Evolutionary conservation across 2,797 vertebrate genomes (phyloP), one percentile per base, ranked within the genome.

Genomic region (Poeciliopsis presidionis): DNA sequence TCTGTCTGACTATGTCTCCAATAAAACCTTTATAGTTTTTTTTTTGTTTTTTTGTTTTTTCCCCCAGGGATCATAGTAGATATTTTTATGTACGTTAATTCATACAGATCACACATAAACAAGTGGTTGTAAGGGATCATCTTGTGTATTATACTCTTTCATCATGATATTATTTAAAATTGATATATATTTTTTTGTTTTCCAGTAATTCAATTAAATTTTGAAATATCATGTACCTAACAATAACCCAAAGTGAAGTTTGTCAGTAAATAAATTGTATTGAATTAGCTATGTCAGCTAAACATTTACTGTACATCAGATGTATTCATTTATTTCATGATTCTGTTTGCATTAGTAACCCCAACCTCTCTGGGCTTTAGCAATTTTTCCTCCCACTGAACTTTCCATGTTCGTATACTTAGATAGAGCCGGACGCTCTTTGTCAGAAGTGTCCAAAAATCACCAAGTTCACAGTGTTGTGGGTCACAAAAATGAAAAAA

Each of bases 1-100:
- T 84, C 61, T 65, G 39, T 87, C 77, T 74, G 74, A 55, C 80
- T 77, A 78, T 73, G 65, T 63, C 46, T 47, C 75, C 83, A 84
- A 49, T 47, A 18, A 84, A 76, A 81, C 45, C 47, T 43, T 30
- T 82, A 3, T 71, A 8, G 36, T 86, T 87, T 57, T 28, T 57
- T 14, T 47, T 46, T 30, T 83, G 71, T 45, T 45, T 13, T 79
- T 79, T 84, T 87, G 14, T 30, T 85, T 87, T 16, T 61, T 61
- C 3, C 28, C 9, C n/a, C 12, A 88, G 83, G 83, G 80, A 85
- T 75, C 53, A 84, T 43, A 76, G 71, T 45, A 74, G 76, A 82
- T 2, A 39, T 65, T 82, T 46, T 78, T 61, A 53, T 80, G 79
- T 78, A 20, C 57, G 71, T 18, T 43, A 76, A 77, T 79, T 79